Conservation (phyloP, 1,140 invertebrate genomes). For the Saxidomus purpurata region DNA sequence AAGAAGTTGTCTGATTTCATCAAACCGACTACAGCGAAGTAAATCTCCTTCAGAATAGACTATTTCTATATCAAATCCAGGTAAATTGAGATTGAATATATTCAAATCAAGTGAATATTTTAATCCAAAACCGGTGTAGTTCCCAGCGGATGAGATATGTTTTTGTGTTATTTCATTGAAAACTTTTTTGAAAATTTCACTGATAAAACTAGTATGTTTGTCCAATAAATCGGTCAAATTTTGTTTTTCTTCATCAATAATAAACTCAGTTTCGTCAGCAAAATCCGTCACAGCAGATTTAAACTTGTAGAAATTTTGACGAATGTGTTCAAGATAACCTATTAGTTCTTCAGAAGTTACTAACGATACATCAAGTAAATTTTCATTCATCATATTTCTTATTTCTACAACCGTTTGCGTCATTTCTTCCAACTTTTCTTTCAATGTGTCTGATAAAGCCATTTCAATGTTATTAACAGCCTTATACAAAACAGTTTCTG, state of each 20-base stretch:
- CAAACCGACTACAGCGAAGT: conserved; percentile 35
- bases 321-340: not conserved
- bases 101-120: not conserved
- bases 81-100: conserved; percentile 11
- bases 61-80: conserved; percentile 24
- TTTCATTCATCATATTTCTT: not conserved
- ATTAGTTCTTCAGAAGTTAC: not conserved
- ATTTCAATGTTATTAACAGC: not conserved
- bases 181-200: not conserved
- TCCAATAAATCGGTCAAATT: not conserved
- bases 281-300: not conserved
- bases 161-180: not conserved
- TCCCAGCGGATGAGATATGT: not conserved
- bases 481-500: not conserved
- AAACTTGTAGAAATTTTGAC: not conserved
- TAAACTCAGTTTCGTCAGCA: not conserved
- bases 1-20: not conserved
- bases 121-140: conserved; percentile 40
- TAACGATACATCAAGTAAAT: not conserved
- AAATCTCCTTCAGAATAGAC: no score
- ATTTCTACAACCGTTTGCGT: not conserved
- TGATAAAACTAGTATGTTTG: not conserved
- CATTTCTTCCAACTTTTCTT: not conserved
- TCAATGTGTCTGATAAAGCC: not conserved
- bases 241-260: not conserved